Evolutionary conservation across 2,797 vertebrate genomes (phyloP).

Genomic region (Enteromius argenteus): DNA sequence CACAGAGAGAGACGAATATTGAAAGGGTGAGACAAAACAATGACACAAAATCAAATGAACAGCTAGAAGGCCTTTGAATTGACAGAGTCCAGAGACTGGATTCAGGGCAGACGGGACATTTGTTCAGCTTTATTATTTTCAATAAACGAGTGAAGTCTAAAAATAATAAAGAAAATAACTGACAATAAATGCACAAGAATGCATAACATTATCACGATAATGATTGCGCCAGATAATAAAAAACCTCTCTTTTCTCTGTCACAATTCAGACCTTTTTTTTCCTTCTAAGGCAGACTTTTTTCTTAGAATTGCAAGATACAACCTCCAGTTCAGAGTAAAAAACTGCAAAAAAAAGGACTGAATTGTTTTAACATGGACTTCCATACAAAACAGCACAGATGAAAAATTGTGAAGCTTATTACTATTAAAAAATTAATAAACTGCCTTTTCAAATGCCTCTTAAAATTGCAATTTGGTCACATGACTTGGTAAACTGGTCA

Average conservation of each 20-base stretch:
- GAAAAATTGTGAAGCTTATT: background rate
- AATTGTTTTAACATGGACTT: background rate
- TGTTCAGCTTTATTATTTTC: background rate
- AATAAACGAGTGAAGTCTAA: background rate
- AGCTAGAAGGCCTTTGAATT: slow-evolving; percentile 50
- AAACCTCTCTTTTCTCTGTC: no score
- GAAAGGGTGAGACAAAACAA: slow-evolving; percentile 68
- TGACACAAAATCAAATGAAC: slow-evolving; percentile 58
- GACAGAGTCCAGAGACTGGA: slow-evolving; percentile 57
- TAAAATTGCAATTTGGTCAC: background rate
- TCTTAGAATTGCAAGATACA: background rate
- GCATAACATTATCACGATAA: background rate
- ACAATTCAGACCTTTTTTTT: background rate
- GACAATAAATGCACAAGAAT: background rate
- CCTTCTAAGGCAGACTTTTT: no score
- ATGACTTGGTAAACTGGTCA: background rate
- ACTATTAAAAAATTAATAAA: background rate
- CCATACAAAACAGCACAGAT: background rate
- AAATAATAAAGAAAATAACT: background rate
- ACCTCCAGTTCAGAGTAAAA: background rate
- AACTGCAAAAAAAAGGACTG: background rate
- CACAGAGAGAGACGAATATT: slow-evolving; percentile 83
- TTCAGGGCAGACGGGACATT: slow-evolving; percentile 9
- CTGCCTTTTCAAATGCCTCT: background rate
- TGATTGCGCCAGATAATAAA: no score